Conservation (phyloP, 2,113 vertebrate species). For the Turnix velox region DNA sequence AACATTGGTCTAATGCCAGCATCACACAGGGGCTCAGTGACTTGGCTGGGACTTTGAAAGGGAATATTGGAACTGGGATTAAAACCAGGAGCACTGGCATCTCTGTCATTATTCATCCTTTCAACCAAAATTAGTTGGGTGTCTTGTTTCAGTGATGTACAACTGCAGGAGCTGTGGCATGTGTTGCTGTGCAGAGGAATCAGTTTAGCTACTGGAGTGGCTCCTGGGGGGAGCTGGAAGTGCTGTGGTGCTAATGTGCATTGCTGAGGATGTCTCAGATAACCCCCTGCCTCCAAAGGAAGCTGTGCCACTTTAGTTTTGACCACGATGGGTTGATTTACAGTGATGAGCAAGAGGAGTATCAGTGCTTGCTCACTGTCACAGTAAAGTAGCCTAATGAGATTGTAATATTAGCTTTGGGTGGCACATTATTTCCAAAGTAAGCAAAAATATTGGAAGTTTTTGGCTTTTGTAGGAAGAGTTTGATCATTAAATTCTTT, state of each 20-base stretch:
- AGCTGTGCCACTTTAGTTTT: neutral
- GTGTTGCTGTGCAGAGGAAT: neutral
- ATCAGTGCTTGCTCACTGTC: neutral
- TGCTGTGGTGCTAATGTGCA: rapidly evolving
- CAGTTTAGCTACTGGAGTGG: neutral
- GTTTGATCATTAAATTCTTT: neutral
- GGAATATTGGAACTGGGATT: neutral
- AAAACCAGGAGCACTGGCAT: neutral
- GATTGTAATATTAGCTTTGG: neutral
- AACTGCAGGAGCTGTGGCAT: neutral
- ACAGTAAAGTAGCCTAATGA: neutral
- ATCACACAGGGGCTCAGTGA: neutral
- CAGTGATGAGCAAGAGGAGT: neutral
- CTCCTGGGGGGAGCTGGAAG: neutral
- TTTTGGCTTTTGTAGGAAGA: neutral
- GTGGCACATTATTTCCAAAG: neutral
- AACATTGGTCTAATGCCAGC: neutral
- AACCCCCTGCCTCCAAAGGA: neutral
- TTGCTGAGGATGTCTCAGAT: neutral
- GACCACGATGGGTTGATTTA: neutral
- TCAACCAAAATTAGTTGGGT: neutral
- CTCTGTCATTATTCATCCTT: neutral
- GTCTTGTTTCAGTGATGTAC: neutral
- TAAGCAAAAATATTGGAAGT: neutral
- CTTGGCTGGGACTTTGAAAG: neutral